These are phyloP conservation scores for Chrysochloris asiatica DNA, from an alignment of 2,113 vertebrate species.

Conservation along the genomic window DNA sequence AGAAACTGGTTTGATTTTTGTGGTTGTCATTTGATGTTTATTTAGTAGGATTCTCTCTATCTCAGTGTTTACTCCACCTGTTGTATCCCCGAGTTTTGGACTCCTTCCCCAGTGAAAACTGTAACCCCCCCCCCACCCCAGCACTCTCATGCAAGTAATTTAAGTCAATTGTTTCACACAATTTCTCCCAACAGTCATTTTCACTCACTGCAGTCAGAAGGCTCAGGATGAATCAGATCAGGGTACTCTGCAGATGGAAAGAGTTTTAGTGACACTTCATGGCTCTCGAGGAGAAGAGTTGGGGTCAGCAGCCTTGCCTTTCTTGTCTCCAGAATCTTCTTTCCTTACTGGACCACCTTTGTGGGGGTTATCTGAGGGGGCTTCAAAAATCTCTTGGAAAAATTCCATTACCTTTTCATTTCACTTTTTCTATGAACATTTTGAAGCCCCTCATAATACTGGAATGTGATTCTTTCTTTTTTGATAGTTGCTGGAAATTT, in stretches of 20 bases:
- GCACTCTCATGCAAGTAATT: accelerated
- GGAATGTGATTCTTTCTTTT: not conserved
- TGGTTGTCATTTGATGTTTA: not conserved
- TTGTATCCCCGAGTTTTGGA: not conserved
- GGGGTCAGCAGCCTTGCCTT: not conserved
- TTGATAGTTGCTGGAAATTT: not conserved
- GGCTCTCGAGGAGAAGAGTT: not conserved
- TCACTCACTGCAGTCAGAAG: not conserved
- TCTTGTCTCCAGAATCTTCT: not conserved
- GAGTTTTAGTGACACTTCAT: not conserved
- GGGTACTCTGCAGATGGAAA: not conserved
- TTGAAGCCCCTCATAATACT: no score
- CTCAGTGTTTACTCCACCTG: not conserved
- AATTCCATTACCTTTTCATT: no score
- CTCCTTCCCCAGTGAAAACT: not conserved
- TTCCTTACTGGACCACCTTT: not conserved
- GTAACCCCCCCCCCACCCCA: not conserved
- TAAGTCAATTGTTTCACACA: not conserved
- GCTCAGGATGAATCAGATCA: not conserved
- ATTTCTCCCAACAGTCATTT: not conserved
- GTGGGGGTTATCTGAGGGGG: not conserved
- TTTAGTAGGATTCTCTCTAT: not conserved
- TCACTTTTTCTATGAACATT: no score
- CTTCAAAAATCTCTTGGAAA: no score
- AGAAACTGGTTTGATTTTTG: not conserved